Evolutionary conservation across 2,113 vertebrate species (phyloP), one percentile per base, ranked within the genome.

Genomic region (Aphelocoma coerulescens): DNA sequence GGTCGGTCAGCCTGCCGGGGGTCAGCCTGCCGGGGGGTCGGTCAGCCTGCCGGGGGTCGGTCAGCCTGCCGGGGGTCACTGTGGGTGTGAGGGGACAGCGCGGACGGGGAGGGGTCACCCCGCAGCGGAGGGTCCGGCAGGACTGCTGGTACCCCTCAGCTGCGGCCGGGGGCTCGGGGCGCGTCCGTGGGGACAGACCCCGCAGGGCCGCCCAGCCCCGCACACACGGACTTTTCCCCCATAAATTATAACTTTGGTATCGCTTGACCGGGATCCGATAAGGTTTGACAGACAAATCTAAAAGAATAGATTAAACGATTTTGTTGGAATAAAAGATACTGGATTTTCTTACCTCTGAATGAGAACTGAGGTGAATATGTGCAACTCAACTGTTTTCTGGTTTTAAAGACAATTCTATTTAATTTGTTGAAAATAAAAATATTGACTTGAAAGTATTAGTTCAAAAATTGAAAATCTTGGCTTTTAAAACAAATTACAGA

Each of bases 181-280:
- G 22, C 22, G 26, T 3, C 2, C 27, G 4, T 17, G 11, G 8
- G 32, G 43, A 48, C 41, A 7, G 54, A 46, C 8, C 14, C 9
- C 11, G 37, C 35, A 30, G 32, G 26, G 35, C 26, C 5, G 9
- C 22, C 2, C 68, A 61, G 68, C 46, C 16, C 16, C 6, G 2
- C 39, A 27, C 35, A 10, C 10, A 24, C 2, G 1, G 26, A 14
- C 14, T 35, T 57, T 46, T 10, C 0, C 6, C 5, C 26, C 32
- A 14, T 32, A n/a, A 26, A 37, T 54, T 14, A 4, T 10, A 35
- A 49, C 30, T 46, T 35, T 8, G 24, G 11, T 54, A 3, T 54
- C 7, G 3, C 30, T 54, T 55, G 52, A n/a, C 14, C 7, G 3
- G 7, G n/a, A 13, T 24, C 26, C 39, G 33, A 11, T 75, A 11